phyloP scores from a whole-genome alignment of 92 coral and sea anemone species.

The Paramuricea clavata region DNA sequence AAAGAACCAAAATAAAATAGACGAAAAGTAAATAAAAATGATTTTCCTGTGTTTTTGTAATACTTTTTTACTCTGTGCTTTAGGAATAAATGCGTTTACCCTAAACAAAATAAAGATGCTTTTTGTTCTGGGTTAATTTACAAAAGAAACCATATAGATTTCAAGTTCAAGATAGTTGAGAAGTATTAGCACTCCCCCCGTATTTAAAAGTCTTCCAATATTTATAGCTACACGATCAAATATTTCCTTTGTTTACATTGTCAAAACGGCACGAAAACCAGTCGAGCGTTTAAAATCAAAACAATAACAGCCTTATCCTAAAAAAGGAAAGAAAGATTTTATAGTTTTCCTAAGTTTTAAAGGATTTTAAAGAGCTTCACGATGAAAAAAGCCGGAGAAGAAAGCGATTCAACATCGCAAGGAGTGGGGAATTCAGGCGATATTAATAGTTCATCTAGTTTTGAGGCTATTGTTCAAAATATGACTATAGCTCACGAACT shows the following conservation, averaged over 20 bases:
- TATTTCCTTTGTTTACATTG: constrained; percentile 7
- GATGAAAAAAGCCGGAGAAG: neutral
- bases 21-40: neutral
- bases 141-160: neutral
- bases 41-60: neutral
- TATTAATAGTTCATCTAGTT: neutral
- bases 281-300: neutral
- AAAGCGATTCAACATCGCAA: neutral
- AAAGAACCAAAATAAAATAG: neutral
- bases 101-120: too few relatives aligned
- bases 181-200: neutral
- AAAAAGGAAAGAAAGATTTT: neutral
- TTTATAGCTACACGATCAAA: neutral
- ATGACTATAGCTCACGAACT: constrained; percentile 99
- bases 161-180: neutral
- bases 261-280: constrained; percentile 11
- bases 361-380: neutral
- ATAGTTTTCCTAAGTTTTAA: neutral
- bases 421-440: neutral
- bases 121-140: too few relatives aligned
- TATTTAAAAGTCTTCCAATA: neutral
- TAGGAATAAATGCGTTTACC: neutral
- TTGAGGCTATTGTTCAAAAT: constrained; percentile 66
- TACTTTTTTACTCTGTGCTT: neutral
- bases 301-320: neutral